These are phyloP conservation scores for Zapornia atra DNA, from an alignment of 2,113 vertebrate species.

Conservation along the genomic window DNA sequence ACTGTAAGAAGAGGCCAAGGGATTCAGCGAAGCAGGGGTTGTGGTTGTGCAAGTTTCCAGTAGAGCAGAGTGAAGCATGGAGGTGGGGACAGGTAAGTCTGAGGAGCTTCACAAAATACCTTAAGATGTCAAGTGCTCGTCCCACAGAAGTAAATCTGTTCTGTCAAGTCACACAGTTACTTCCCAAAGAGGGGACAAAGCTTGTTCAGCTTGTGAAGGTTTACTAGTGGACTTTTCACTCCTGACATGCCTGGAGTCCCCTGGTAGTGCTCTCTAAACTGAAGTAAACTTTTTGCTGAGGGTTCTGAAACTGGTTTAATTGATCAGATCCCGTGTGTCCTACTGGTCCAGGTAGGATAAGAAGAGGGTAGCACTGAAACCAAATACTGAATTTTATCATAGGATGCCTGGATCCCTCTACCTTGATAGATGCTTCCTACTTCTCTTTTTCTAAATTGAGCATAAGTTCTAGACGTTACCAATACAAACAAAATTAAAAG, in stretches of 20 bases:
- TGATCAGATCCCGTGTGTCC: background rate
- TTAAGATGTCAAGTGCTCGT: background rate
- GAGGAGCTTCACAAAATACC: background rate
- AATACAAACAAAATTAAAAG: background rate
- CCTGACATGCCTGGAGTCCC: background rate
- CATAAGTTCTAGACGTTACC: background rate
- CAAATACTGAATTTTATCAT: background rate
- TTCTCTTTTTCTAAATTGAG: background rate
- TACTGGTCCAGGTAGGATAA: background rate
- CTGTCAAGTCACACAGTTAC: background rate
- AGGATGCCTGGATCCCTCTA: background rate
- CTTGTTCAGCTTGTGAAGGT: background rate
- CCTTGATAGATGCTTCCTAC: background rate
- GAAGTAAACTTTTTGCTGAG: background rate
- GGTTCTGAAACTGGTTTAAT: background rate
- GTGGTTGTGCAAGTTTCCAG: background rate
- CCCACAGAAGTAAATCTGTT: accelerated
- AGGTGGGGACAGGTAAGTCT: background rate
- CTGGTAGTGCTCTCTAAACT: background rate
- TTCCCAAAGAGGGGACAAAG: background rate
- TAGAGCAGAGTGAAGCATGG: background rate
- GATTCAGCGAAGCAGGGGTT: accelerated
- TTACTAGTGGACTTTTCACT: background rate
- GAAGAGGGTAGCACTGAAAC: background rate
- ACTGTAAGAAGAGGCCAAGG: too few species aligned